Conservation (phyloP, 2,113 vertebrate genomes). For the Thinocorus orbignyianus region DNA sequence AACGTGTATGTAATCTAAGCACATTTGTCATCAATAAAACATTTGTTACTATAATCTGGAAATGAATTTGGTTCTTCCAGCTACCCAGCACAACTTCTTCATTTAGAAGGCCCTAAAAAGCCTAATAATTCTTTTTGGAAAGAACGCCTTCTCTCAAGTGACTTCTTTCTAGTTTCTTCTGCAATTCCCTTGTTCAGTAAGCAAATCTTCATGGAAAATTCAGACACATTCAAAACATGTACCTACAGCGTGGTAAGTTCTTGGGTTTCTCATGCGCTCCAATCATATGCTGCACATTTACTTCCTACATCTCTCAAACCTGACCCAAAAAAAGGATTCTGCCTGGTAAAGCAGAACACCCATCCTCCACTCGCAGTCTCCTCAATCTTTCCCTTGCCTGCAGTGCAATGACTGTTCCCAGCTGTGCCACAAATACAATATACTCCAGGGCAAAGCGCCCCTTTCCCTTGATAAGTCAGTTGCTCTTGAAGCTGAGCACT, state of each 20-base stretch:
- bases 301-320: neutral
- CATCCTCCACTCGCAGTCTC: neutral
- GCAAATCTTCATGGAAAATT: neutral
- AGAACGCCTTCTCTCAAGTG: neutral
- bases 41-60: neutral
- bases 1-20: neutral
- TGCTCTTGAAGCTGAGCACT: neutral
- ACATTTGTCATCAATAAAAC: neutral
- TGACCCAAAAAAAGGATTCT: neutral
- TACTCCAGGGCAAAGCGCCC: fast-evolving
- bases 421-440: neutral
- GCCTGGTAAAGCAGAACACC: neutral
- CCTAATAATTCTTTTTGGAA: neutral
- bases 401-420: neutral
- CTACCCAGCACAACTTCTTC: neutral
- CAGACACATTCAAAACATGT: neutral
- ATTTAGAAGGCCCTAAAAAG: neutral
- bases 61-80: neutral
- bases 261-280: neutral
- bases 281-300: neutral
- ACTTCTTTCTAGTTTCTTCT: neutral
- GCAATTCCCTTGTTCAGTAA: neutral
- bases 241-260: neutral
- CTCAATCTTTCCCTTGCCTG: neutral
- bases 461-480: neutral